These are phyloP conservation scores for Epicauta chinensis DNA, from an alignment of 1,140 invertebrate species.

Conservation along the genomic window DNA sequence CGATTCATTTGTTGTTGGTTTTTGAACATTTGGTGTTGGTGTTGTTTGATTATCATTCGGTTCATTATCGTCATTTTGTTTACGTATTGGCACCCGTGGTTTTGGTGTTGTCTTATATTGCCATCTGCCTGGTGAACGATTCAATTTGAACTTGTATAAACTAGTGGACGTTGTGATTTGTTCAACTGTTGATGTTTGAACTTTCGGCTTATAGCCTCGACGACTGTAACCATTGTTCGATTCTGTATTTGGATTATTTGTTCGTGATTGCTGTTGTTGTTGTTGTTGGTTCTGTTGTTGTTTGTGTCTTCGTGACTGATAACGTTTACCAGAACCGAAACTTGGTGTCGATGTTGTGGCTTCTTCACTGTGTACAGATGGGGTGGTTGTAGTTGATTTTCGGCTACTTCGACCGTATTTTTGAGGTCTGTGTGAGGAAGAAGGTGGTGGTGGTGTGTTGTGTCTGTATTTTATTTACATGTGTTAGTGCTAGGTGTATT, in stretches of 20 bases:
- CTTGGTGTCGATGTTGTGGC: conserved; percentile 42
- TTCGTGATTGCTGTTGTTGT: conserved; percentile 18
- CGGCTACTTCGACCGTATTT: conserved; percentile 41
- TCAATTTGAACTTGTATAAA: conserved; percentile 68
- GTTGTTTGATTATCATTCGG: conserved; percentile 46
- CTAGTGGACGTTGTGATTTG: conserved; percentile 46
- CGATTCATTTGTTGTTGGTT: conserved; percentile 30
- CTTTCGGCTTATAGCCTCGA: conserved; percentile 54
- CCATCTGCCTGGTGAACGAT: conserved; percentile 75
- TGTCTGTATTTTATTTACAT: conserved; percentile 44
- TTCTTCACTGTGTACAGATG: conserved; percentile 58
- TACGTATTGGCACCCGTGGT: conserved; percentile 74
- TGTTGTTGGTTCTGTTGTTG: conserved; percentile 34
- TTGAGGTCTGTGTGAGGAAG: conserved; percentile 27
- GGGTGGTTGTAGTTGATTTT: conserved; percentile 42
- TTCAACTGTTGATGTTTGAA: conserved; percentile 52
- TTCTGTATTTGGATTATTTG: conserved; percentile 32
- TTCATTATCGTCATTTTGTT: conserved; percentile 52
- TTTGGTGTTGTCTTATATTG: conserved; percentile 83
- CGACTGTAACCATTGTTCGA: conserved; percentile 44
- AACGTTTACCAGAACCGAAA: conserved; percentile 38
- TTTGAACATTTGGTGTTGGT: conserved; percentile 39
- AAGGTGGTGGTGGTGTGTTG: conserved; percentile 27
- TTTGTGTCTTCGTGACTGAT: conserved; percentile 27
- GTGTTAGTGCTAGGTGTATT: conserved; percentile 36